A percentile compares a stretch with the other conserved stretches of the same genome.
These are phyloP conservation scores for Lytechinus variegatus DNA, from an alignment of 35 echinoderm and acorn worm species.

Conservation along the genomic window DNA sequence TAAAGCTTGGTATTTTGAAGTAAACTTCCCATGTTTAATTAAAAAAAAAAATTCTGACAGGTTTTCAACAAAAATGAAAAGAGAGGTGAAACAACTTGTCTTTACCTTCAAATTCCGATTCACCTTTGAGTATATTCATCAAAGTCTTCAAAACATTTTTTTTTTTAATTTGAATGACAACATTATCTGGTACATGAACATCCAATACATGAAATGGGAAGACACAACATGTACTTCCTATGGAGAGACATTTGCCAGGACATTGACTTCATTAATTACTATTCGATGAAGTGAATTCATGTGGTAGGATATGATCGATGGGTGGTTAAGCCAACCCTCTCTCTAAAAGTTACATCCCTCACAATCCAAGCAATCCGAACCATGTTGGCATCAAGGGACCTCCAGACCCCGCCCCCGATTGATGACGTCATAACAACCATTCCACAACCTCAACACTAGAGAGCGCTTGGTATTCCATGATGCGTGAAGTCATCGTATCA, in stretches of 20 bases:
- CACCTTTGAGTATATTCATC: too few relatives aligned
- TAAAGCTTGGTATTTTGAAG: too few relatives aligned
- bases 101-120: too few relatives aligned
- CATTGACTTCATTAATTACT: not conserved
- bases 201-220: not conserved
- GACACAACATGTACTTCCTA: not conserved
- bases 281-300: not conserved
- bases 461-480: conserved; percentile 27
- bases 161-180: not conserved
- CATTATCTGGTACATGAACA: not conserved
- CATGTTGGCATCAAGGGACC: conserved; percentile 7
- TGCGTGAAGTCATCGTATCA: conserved; percentile 44
- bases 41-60: too few relatives aligned
- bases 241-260: not conserved
- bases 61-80: too few relatives aligned
- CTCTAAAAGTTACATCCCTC: not conserved
- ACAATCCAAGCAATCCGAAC: conserved; percentile 42
- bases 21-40: too few relatives aligned
- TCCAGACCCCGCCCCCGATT: not conserved
- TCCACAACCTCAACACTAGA: not conserved
- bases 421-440: conserved; percentile 32
- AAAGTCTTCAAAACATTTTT: too few relatives aligned
- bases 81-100: too few relatives aligned
- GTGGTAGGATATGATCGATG: not conserved
- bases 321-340: not conserved